Percentiles rank a stretch among this genome's conserved stretches.
These are phyloP conservation scores for Ceratosolen fusciceps DNA, from an alignment of 1,140 invertebrate genomes.

Conservation along the genomic window DNA sequence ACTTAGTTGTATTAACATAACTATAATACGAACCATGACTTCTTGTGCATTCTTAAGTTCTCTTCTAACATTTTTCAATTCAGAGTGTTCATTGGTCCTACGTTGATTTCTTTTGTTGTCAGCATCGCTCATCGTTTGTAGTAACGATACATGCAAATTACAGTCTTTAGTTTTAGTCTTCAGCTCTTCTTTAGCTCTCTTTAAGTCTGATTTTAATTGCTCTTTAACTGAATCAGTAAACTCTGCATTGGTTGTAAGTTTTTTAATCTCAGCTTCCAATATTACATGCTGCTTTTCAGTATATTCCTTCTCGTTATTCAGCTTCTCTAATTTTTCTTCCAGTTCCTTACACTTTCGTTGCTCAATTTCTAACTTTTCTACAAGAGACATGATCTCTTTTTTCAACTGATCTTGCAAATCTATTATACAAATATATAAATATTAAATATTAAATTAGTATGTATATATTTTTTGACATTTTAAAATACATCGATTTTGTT, in stretches of 20 bases:
- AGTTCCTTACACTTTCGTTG: conserved; percentile 70
- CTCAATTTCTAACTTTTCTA: conserved; percentile 67
- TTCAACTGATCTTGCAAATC: conserved; percentile 12
- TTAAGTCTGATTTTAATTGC: conserved; percentile 72
- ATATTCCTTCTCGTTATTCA: conserved; percentile 69
- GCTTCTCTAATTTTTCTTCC: conserved; percentile 67
- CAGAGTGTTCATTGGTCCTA: conserved; percentile 63
- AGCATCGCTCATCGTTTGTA: conserved; percentile 61
- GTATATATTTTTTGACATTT: too few species aligned
- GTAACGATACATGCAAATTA: conserved; percentile 70
- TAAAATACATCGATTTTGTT: too few species aligned
- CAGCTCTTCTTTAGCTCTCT: conserved; percentile 72
- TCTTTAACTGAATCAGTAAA: conserved; percentile 72
- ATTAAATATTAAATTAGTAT: neutral
- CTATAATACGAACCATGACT: conserved; percentile 59
- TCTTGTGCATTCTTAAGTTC: conserved; percentile 64
- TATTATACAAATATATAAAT: neutral
- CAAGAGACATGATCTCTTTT: conserved; percentile 53
- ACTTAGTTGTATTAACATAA: conserved; percentile 14
- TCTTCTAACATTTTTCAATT: conserved; percentile 69
- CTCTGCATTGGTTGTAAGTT: conserved; percentile 75
- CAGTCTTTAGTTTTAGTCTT: conserved; percentile 72
- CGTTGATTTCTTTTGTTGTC: conserved; percentile 63
- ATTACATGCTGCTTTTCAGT: conserved; percentile 74
- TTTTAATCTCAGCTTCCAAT: conserved; percentile 75